Base-by-base conservation (phyloP, 2,113 vertebrate species). In the Stegastes partitus region DNA sequence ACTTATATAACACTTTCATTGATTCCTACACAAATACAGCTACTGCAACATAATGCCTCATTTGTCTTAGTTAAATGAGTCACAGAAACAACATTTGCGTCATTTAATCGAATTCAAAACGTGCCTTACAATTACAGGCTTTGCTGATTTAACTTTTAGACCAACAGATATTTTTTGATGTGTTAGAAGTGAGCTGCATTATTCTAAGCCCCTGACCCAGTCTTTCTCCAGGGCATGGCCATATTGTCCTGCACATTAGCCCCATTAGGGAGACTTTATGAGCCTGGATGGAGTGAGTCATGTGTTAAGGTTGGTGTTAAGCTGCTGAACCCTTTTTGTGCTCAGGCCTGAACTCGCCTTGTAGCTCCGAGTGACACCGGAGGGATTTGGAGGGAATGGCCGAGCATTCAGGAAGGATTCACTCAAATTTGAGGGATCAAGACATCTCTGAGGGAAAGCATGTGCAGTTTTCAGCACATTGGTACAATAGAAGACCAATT, bases 301-400 rank as follows among this genome's bases (percentile, higher is more conserved):
- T 74, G 82, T 80, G 70, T 82, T 82, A 83, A 86, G 61, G 84
- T 67, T 65, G 64, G 79, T 83, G 86, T 90, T 86, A 91, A 91
- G 89, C 86, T 82, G 62, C 72, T 57, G 75, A n/a, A 18, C 59
- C 65, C 83, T 82, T 55, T 73, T 49, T 66, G 61, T 68, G 19
- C 26, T 69, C 62, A 47, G 74, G 76, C 47, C 69, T 57, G 53
- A 82, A 83, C 85, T 83, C 62, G 55, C 54, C 83, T 81, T 50
- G 16, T 26, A 57, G 73, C 79, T 69, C 66, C 16, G 69, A 66
- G 54, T 77, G 82, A 87, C 77, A 79, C 59, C 8, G 1, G 1
- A 49, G 39, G 71, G 78, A 83, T 87, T 81, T 85, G 74, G 22
- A 55, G 45, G 62, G 51, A 79, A 67, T 15, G 53, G 59, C 15